These are phyloP conservation scores for Pseudorhombus dupliciocellatus DNA, from an alignment of 2,113 vertebrate genomes.

Conservation along the genomic window DNA sequence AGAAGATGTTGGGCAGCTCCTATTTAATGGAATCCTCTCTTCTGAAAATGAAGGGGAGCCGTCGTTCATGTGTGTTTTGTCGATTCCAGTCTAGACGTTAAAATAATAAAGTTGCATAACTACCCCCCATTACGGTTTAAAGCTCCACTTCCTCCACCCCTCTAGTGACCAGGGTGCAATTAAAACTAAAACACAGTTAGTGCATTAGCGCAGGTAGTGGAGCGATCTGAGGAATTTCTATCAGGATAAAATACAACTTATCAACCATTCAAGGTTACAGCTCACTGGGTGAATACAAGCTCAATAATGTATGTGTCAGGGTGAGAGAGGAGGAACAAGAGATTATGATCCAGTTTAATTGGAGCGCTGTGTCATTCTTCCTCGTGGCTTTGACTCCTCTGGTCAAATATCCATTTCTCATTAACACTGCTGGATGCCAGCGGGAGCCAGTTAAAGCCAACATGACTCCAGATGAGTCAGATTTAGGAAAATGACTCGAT, in stretches of 20 bases:
- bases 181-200: slow-evolving; percentile 29
- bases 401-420: slow-evolving; percentile 70
- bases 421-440: slow-evolving; percentile 52
- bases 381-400: slow-evolving; percentile 54
- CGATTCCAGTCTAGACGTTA: slow-evolving; percentile 3
- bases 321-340: slow-evolving; percentile 40
- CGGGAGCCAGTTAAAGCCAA: slow-evolving; percentile 35
- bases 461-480: slow-evolving; percentile 53
- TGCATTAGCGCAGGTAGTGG: slow-evolving; percentile 2
- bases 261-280: slow-evolving; percentile 56
- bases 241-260: slow-evolving; percentile 38
- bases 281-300: slow-evolving; percentile 54
- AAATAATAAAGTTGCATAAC: slow-evolving; percentile 10
- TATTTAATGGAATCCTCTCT: slow-evolving; percentile 25
- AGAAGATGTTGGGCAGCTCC: slow-evolving; percentile 21
- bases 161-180: slow-evolving; percentile 22
- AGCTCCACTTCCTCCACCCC: neutral
- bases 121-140: slow-evolving; percentile 25
- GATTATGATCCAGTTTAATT: slow-evolving; percentile 72
- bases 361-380: slow-evolving; percentile 53
- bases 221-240: slow-evolving; percentile 33
- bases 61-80: neutral
- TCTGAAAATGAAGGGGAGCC: slow-evolving; percentile 3
- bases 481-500: slow-evolving; percentile 71
- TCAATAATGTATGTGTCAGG: slow-evolving; percentile 66